These are phyloP conservation scores for Anodontia alba DNA, from an alignment of 2,888 invertebrate species.

Conservation along the genomic window DNA sequence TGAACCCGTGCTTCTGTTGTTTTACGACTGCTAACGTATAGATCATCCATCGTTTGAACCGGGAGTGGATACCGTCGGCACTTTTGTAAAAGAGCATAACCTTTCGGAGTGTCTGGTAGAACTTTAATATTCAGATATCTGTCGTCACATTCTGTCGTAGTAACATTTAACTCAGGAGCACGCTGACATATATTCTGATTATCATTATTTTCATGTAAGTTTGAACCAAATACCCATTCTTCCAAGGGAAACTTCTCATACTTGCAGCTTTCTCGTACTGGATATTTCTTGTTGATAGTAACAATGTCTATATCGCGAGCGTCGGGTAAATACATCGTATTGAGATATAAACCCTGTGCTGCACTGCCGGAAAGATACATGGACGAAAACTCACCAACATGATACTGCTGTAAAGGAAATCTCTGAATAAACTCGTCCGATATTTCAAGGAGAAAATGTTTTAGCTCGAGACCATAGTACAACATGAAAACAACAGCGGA, in stretches of 20 bases:
- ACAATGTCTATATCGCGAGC: conserved; percentile 18
- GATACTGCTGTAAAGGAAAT: conserved; percentile 16
- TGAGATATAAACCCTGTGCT: conserved; percentile 46
- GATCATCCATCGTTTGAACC: conserved; percentile 28
- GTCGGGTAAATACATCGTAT: conserved; percentile 27
- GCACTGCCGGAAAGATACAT: conserved; percentile 31
- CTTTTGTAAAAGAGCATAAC: conserved; percentile 27
- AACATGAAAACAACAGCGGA: conserved; percentile 38
- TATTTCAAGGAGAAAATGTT: conserved; percentile 32
- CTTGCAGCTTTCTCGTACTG: conserved; percentile 26
- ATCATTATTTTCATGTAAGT: too few species aligned
- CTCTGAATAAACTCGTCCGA: conserved; percentile 28
- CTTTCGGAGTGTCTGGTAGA: conserved; percentile 21
- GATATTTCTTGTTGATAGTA: conserved; percentile 16
- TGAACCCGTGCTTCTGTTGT: conserved; percentile 27
- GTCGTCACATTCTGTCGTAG: conserved; percentile 6
- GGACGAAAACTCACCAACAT: conserved; percentile 5
- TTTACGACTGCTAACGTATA: conserved; percentile 20
- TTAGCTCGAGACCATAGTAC: conserved; percentile 41
- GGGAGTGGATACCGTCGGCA: not conserved
- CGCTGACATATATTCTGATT: not conserved
- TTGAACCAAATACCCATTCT: not conserved
- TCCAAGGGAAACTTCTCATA: not conserved
- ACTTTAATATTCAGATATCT: conserved; percentile 38
- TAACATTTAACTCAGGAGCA: not conserved